These are phyloP conservation scores for Bambusicola thoracicus DNA, from an alignment of 2,113 vertebrate genomes.

Conservation along the genomic window DNA sequence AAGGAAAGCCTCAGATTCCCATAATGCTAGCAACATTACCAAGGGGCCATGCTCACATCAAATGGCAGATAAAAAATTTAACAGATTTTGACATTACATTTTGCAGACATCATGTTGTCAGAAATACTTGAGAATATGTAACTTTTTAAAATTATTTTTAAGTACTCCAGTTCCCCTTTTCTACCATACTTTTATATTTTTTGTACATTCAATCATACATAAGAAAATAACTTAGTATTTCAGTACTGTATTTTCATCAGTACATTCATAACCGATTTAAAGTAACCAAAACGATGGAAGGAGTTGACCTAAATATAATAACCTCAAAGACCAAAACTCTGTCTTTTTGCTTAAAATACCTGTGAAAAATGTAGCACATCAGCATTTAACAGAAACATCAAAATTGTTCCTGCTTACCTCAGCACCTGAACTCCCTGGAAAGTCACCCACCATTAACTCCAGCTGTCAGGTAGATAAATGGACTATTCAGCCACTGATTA, in stretches of 20 bases:
- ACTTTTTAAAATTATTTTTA: not conserved
- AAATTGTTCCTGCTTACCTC: not conserved
- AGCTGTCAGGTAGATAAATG: not conserved
- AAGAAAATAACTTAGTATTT: not conserved
- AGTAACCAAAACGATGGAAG: not conserved
- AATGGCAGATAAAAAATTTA: not conserved
- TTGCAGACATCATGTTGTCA: not conserved
- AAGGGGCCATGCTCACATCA: not conserved
- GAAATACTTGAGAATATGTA: not conserved
- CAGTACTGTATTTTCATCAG: not conserved
- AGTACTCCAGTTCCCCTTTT: not conserved
- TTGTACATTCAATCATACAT: not conserved
- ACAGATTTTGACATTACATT: not conserved
- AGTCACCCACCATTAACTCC: not conserved
- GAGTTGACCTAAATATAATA: not conserved
- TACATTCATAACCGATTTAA: not conserved
- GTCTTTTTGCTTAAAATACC: not conserved
- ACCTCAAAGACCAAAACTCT: not conserved
- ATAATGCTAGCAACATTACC: not conserved
- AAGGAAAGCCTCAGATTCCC: not conserved
- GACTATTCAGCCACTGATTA: not conserved
- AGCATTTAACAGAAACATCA: not conserved
- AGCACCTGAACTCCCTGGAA: not conserved
- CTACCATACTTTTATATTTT: not conserved
- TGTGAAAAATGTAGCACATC: not conserved